Evolutionary conservation across 2,888 invertebrate species (phyloP).

Genomic region (Macaria liturata): DNA sequence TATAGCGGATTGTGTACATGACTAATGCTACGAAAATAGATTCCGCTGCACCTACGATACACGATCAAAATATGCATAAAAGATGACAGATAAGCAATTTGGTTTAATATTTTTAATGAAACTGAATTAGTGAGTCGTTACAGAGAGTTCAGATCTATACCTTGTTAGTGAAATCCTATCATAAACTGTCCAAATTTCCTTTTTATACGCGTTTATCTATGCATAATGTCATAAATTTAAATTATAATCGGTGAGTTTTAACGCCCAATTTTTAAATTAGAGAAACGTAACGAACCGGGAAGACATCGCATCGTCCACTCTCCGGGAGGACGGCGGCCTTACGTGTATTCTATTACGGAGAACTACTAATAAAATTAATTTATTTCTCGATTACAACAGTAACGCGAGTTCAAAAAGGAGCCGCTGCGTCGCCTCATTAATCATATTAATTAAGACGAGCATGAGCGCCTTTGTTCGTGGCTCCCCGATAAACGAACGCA

Average conservation of each 20-base stretch:
- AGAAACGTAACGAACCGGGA: constrained; percentile 69
- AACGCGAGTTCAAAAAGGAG: constrained; percentile 73
- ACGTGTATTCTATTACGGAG: constrained; percentile 75
- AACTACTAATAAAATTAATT: constrained; percentile 81
- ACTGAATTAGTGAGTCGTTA: constrained; percentile 49
- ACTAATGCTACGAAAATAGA: constrained; percentile 25
- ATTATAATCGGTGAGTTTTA: constrained; percentile 76
- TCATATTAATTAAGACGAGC: constrained; percentile 82
- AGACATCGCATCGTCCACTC: constrained; percentile 50
- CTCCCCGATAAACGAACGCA: constrained; percentile 65
- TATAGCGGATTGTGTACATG: constrained; percentile 4
- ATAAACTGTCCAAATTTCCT: constrained; percentile 63
- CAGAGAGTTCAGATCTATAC: constrained; percentile 45
- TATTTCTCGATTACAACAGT: constrained; percentile 80
- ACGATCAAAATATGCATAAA: constrained; percentile 32
- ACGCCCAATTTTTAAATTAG: constrained; percentile 77
- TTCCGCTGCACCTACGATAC: constrained; percentile 20
- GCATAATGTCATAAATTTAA: constrained; percentile 73
- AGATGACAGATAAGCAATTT: constrained; percentile 44
- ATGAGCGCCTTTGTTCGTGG: constrained; percentile 75
- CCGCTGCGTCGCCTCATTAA: constrained; percentile 74
- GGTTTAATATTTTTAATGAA: constrained; percentile 44
- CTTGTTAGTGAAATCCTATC: constrained; percentile 65
- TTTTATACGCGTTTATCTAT: constrained; percentile 64
- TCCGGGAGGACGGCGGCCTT: constrained; percentile 49